Conservation (phyloP, 2,113 vertebrate species). For the Rostratula benghalensis region DNA sequence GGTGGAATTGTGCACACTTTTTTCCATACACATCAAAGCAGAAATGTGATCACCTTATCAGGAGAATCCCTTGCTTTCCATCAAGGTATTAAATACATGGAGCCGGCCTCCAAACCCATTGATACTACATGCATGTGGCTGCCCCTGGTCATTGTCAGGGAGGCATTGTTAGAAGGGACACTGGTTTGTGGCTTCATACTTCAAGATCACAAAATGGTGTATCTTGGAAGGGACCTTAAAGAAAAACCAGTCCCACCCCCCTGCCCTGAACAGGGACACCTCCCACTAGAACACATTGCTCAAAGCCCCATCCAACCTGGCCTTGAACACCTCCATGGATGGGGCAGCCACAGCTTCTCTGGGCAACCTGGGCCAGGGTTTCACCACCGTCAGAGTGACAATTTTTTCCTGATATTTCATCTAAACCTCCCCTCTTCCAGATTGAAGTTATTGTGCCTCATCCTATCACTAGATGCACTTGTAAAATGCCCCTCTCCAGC, state of each 20-base stretch:
- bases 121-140: fast-evolving
- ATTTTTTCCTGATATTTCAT: too few species aligned
- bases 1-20: not conserved
- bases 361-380: not conserved
- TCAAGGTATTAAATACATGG: not conserved
- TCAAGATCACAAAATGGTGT: not conserved
- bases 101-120: fast-evolving
- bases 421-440: not conserved
- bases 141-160: too few species aligned
- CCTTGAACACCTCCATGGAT: not conserved
- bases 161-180: not conserved
- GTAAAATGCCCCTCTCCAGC: not conserved
- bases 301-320: not conserved
- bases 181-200: not conserved
- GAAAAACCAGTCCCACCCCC: not conserved
- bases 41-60: not conserved
- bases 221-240: not conserved
- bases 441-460: too few species aligned
- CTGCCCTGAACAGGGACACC: not conserved
- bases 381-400: not conserved
- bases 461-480: not conserved
- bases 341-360: not conserved
- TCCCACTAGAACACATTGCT: not conserved
- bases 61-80: not conserved
- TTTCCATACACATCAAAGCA: not conserved